Conservation (phyloP, 2,888 invertebrate species). For the Tridacna gigas region DNA sequence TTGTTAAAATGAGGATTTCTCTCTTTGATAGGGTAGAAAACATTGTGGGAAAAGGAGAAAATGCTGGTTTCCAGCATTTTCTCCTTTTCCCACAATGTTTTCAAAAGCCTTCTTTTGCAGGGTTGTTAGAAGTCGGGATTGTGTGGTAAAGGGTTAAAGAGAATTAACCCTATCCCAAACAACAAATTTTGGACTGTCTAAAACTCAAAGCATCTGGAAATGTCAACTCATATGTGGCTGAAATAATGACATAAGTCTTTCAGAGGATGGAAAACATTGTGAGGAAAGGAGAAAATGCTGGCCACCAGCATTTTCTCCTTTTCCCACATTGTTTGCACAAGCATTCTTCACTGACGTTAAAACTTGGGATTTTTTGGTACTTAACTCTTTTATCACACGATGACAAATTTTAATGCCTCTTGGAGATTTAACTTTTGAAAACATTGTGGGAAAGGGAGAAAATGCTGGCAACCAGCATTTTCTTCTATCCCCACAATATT, state of each 20-base stretch:
- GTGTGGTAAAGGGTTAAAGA: background rate
- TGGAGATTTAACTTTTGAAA: background rate
- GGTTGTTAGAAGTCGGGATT: background rate
- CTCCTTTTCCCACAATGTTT: background rate
- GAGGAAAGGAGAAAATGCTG: background rate
- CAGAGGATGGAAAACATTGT: background rate
- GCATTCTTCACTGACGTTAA: background rate
- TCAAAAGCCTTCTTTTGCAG: background rate
- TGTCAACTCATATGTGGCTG: too few relatives aligned
- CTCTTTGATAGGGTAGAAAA: background rate
- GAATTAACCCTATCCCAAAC: too few relatives aligned
- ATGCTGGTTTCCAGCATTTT: background rate
- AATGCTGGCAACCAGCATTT: background rate
- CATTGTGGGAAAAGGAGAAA: background rate
- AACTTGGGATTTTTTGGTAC: background rate
- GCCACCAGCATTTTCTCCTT: background rate
- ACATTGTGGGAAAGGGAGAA: slow-evolving; percentile 10
- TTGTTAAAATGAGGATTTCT: too few relatives aligned
- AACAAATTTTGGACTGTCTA: too few relatives aligned
- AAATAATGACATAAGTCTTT: background rate
- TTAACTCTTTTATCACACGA: background rate
- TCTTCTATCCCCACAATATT: slow-evolving; percentile 5
- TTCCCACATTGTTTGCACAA: background rate
- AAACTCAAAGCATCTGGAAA: too few relatives aligned
- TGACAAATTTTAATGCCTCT: too few relatives aligned